Conservation (phyloP, 2,888 invertebrate species). For the Craniophora ligustri region DNA sequence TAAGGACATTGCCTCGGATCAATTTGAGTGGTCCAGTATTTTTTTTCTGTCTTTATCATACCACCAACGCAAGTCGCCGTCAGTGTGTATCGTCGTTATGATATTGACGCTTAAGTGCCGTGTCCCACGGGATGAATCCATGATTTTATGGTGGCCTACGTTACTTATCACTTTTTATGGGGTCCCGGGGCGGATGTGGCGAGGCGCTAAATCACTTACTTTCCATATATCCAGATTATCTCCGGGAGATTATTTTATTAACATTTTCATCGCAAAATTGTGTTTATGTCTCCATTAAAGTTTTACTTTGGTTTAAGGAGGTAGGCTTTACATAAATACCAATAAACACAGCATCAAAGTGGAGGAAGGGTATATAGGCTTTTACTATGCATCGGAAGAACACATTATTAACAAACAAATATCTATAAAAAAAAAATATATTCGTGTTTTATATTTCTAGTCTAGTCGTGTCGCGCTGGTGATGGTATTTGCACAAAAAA, state of each 20-base stretch:
- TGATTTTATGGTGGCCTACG: conserved; percentile 71
- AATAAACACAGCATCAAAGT: too few species aligned
- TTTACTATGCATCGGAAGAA: too few species aligned
- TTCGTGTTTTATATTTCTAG: too few species aligned
- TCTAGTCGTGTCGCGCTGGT: too few species aligned
- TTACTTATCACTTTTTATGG: conserved; percentile 76
- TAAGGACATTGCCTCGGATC: conserved; percentile 31
- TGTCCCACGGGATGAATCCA: conserved; percentile 67
- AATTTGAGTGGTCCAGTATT: conserved; percentile 49
- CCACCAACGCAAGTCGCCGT: conserved; percentile 69
- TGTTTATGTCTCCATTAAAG: not conserved
- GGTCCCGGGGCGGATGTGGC: conserved; percentile 49
- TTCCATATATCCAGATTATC: conserved; percentile 50
- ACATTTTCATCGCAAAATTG: conserved; percentile 33
- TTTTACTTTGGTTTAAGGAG: too few species aligned
- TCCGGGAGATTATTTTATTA: conserved; percentile 33
- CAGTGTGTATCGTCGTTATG: conserved; percentile 59
- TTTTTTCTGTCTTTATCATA: conserved; percentile 57
- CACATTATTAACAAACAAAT: too few species aligned
- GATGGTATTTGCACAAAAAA: too few species aligned
- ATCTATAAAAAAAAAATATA: too few species aligned
- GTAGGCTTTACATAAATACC: too few species aligned
- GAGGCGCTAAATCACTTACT: conserved; percentile 52
- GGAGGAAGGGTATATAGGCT: too few species aligned
- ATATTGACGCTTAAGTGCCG: conserved; percentile 68